A percentile compares a stretch with the other conserved stretches of the same genome.
These are phyloP conservation scores for Dolichallabes microphthalmus DNA, from an alignment of 2,113 vertebrate genomes.

Conservation along the genomic window DNA sequence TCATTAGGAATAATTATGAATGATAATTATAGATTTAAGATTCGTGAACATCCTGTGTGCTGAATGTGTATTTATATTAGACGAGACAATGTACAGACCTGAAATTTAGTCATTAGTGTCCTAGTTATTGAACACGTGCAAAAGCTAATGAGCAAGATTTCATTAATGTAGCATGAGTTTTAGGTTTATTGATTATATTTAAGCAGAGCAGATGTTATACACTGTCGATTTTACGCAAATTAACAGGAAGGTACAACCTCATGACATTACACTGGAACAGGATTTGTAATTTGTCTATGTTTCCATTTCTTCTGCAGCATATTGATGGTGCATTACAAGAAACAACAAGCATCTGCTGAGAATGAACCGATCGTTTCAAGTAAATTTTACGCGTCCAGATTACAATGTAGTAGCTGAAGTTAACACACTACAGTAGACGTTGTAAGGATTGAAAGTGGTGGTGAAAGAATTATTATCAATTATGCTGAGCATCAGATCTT, in stretches of 20 bases:
- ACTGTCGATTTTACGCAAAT: conserved; percentile 63
- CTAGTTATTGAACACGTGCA: background rate
- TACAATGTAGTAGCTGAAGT: background rate
- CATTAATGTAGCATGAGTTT: conserved; percentile 38
- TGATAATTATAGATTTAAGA: conserved; percentile 2
- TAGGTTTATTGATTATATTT: conserved; percentile 31
- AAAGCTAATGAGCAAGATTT: conserved; percentile 14
- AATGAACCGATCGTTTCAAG: background rate
- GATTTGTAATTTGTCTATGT: conserved; percentile 39
- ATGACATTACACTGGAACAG: conserved; percentile 52
- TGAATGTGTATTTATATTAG: conserved; percentile 25
- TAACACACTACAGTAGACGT: background rate
- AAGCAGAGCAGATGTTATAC: conserved; percentile 67
- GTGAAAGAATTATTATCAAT: background rate
- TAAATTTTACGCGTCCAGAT: background rate
- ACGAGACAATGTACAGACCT: conserved; percentile 9
- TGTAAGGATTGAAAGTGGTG: background rate
- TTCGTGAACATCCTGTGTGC: background rate
- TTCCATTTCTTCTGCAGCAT: background rate
- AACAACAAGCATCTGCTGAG: conserved; percentile 7
- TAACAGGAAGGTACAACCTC: conserved; percentile 49
- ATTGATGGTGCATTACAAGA: conserved; percentile 16
- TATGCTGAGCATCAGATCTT: background rate
- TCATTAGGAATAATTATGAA: background rate
- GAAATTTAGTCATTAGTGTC: background rate